Evolutionary conservation across 2,113 vertebrate species (phyloP).

Genomic region (Lota lota): DNA sequence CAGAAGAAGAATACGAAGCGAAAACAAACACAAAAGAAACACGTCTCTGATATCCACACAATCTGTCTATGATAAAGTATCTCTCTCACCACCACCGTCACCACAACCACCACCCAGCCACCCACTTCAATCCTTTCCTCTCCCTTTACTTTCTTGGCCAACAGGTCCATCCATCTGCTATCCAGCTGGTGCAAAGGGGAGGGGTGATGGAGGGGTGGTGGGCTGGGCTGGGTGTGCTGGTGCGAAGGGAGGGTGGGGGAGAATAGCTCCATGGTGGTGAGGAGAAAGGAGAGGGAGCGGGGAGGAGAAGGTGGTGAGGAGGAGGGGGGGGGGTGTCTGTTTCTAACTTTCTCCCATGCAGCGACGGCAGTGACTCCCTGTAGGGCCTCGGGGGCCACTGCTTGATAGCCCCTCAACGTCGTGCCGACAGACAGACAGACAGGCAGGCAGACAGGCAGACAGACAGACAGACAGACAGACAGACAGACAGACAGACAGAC

Average conservation of each 20-base stretch:
- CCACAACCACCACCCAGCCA: slow-evolving; percentile 12
- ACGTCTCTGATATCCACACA: background rate
- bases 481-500: slow-evolving; percentile 1
- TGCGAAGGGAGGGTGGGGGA: slow-evolving; percentile 20
- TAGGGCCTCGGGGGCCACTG: slow-evolving; percentile 33
- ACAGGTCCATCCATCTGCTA: slow-evolving; percentile 68
- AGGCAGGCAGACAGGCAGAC: no score
- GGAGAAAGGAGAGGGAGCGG: slow-evolving; percentile 7
- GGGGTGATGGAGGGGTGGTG: slow-evolving; percentile 5
- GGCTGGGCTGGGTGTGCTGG: background rate
- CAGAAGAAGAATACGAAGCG: background rate
- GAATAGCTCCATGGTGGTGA: background rate
- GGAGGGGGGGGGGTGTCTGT: slow-evolving; percentile 39
- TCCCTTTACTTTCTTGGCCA: slow-evolving; percentile 57
- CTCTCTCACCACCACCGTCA: slow-evolving; percentile 17
- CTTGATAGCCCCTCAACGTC: no score
- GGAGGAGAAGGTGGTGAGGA: slow-evolving; percentile 24
- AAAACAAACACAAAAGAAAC: no score
- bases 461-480: no score
- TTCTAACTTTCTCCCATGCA: slow-evolving; percentile 50
- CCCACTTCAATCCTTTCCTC: slow-evolving; percentile 25
- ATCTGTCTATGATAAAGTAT: slow-evolving; percentile 56
- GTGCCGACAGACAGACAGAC: slow-evolving; percentile 3
- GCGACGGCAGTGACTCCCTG: slow-evolving; percentile 23
- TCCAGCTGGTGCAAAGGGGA: slow-evolving; percentile 60